These are phyloP conservation scores for Eulemur rubriventer DNA, from an alignment of 2,797 vertebrate species.

Conservation along the genomic window DNA sequence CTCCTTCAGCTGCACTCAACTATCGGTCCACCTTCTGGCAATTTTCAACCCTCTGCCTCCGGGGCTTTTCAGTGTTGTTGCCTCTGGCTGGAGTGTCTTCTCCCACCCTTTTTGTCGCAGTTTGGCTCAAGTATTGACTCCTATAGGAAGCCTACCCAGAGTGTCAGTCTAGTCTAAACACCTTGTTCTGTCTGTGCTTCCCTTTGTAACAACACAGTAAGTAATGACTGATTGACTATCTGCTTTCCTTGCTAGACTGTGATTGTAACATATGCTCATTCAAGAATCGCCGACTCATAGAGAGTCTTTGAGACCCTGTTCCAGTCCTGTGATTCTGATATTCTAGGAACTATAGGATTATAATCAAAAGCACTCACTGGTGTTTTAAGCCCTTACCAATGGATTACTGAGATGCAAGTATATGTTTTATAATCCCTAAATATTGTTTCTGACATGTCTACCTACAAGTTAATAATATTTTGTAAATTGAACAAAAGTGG, in stretches of 20 bases:
- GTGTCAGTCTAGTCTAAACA: background rate
- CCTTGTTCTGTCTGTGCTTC: background rate
- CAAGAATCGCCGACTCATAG: background rate
- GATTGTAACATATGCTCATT: background rate
- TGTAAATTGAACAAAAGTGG: background rate
- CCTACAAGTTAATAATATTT: conserved; percentile 3
- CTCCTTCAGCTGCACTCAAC: background rate
- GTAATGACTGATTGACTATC: background rate
- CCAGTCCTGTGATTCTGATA: background rate
- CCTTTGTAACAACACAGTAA: background rate
- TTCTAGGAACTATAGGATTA: background rate
- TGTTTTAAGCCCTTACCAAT: background rate
- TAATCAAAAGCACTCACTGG: background rate
- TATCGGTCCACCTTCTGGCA: background rate
- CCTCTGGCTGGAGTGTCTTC: background rate
- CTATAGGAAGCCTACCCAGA: background rate
- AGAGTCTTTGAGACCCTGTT: background rate
- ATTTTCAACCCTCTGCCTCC: background rate
- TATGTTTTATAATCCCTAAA: conserved; percentile 9
- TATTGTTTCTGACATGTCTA: background rate
- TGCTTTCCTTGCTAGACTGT: background rate
- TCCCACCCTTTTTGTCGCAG: background rate
- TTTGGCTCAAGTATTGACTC: background rate
- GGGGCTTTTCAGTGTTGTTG: background rate
- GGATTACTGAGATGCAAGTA: background rate